Evolutionary conservation across 2,797 vertebrate genomes (phyloP).

Genomic region (Scleropages formosus): DNA sequence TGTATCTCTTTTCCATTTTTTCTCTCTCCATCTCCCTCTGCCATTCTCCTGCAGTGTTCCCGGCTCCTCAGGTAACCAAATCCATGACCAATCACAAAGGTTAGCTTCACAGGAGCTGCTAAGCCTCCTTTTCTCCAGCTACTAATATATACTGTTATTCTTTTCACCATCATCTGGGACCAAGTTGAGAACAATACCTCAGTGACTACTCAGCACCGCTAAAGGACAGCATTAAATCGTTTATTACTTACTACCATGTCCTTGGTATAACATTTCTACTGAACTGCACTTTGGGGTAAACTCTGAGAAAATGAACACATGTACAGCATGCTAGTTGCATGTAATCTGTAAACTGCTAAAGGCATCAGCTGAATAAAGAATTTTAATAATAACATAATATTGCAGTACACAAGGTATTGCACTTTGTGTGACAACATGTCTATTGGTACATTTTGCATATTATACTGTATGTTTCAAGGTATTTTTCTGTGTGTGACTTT

Average conservation of each 20-base stretch:
- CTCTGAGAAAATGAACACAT: not conserved
- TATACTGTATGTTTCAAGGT: too few relatives aligned
- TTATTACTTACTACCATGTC: not conserved
- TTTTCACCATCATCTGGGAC: not conserved
- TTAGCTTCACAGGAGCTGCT: not conserved
- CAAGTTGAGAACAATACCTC: not conserved
- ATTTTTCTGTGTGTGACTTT: not conserved
- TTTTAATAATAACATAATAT: too few relatives aligned
- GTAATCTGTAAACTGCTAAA: too few relatives aligned
- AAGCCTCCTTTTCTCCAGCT: not conserved
- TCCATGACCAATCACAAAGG: not conserved
- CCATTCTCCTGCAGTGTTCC: not conserved
- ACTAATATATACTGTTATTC: not conserved
- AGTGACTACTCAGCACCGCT: not conserved
- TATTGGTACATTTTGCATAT: not conserved
- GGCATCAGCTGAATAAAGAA: too few relatives aligned
- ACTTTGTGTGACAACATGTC: constrained; percentile 3
- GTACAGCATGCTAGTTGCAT: too few relatives aligned
- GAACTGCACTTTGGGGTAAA: not conserved
- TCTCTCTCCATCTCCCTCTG: not conserved
- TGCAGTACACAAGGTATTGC: too few relatives aligned
- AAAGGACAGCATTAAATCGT: not conserved
- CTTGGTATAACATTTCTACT: constrained; percentile 1
- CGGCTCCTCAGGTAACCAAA: not conserved
- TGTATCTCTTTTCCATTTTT: too few relatives aligned